These are phyloP conservation scores for Deroptyus accipitrinus DNA, from an alignment of 2,113 vertebrate genomes.

Conservation along the genomic window DNA sequence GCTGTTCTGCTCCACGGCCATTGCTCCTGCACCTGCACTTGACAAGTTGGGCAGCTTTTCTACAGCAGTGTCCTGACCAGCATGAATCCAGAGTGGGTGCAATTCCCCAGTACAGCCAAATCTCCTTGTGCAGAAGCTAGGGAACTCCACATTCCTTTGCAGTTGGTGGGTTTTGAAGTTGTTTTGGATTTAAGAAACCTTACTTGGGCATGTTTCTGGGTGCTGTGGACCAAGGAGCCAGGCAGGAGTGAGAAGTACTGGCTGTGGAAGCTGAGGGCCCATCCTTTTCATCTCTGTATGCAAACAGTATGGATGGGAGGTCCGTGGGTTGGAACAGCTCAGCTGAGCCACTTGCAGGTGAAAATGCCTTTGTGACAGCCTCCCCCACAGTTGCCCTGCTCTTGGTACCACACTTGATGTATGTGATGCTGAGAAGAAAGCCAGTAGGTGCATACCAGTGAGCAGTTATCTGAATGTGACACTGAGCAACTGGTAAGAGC, in stretches of 20 bases:
- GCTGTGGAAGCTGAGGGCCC: not conserved
- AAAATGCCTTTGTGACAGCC: not conserved
- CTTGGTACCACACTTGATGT: fast-evolving
- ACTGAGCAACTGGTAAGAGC: not conserved
- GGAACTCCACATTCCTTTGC: not conserved
- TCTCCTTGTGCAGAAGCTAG: not conserved
- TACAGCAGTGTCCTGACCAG: not conserved
- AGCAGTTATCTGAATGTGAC: not conserved
- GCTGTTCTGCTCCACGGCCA: not conserved
- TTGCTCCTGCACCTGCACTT: fast-evolving
- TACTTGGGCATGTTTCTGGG: fast-evolving
- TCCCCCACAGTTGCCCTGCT: not conserved
- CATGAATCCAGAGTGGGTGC: not conserved
- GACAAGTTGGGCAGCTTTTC: not conserved
- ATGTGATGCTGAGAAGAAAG: not conserved
- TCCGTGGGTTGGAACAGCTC: not conserved
- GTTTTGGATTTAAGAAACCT: not conserved
- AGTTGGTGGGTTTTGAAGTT: not conserved
- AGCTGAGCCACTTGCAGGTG: fast-evolving
- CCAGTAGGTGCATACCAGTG: fast-evolving
- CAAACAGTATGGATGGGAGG: not conserved
- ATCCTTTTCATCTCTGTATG: not conserved
- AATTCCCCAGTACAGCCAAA: not conserved
- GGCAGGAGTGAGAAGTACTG: not conserved
- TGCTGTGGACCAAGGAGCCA: not conserved